These are phyloP conservation scores for Sebastes trivittatus DNA, from an alignment of 2,797 vertebrate genomes.

Conservation along the genomic window DNA sequence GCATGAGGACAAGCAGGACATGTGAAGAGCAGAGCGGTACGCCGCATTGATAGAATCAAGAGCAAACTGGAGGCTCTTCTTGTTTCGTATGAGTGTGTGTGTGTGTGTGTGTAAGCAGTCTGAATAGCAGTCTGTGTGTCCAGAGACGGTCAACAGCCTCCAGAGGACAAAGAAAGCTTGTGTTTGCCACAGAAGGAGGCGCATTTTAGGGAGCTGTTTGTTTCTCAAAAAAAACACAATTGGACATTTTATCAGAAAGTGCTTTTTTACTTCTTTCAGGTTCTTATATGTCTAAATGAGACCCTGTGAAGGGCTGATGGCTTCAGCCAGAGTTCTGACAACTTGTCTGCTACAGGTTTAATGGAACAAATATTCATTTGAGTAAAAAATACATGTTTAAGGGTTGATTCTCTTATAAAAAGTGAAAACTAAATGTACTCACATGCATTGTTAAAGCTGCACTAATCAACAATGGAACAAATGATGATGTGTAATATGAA, in stretches of 20 bases:
- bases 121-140: conserved; percentile 55
- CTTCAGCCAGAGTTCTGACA: neutral
- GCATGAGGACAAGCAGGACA: conserved; percentile 15
- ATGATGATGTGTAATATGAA: neutral
- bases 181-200: conserved; percentile 42
- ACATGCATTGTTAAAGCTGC: neutral
- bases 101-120: conserved; percentile 1
- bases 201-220: conserved; percentile 13
- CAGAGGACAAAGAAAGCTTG: conserved; percentile 64
- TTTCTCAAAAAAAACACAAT: conserved; percentile 39
- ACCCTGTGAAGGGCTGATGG: neutral
- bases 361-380: neutral
- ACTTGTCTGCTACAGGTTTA: neutral
- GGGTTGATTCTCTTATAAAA: neutral
- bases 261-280: neutral
- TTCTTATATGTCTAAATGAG: conserved; percentile 4
- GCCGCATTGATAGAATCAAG: conserved; percentile 15
- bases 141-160: conserved; percentile 25
- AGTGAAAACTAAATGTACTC: neutral
- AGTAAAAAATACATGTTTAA: neutral
- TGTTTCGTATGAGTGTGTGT: conserved; percentile 11
- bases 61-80: conserved; percentile 4
- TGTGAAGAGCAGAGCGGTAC: conserved; percentile 7
- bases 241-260: conserved; percentile 19
- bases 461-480: neutral